Base-by-base conservation (phyloP, 2,888 invertebrate genomes). In the Lycophotia porphyrea region DNA sequence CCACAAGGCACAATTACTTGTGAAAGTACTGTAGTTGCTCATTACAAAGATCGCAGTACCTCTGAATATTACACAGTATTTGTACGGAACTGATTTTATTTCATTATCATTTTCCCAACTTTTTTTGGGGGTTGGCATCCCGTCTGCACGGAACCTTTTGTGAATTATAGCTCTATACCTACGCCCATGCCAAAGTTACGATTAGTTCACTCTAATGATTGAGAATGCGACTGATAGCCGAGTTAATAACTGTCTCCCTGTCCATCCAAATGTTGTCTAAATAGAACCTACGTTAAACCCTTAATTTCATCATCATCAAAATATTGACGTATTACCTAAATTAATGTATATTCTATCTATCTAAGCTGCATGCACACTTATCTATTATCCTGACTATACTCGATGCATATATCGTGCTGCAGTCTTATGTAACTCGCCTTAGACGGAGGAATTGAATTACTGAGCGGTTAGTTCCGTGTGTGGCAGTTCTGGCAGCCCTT, bases 391-490 rank as follows among this genome's bases (percentile, higher is more conserved):
- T n/a, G 0, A 61, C 27, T 0, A 4, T 84, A 76, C 82, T n/a
- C n/a, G 24, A 21, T 36, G 69, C 69, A 71, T 74, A 71, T 82
- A 84, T 76, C 71, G 81, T 80, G 70, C n/a, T 71, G 39, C 72
- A 27, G 52, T 64, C 65, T 81, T 84, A 78, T 47, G 73, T 63
- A 84, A 83, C 39, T 27, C 58, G 55, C 85, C 83, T 82, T 85
- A 83, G 67, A 64, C 39, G 67, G 67, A 11, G 76, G 69, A 85
- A 85, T 85, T 83, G 85, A 84, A 82, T 84, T 83, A 82, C 78
- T 21, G 71, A 73, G 82, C 70, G 82, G 73, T 71, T 71, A 82
- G 85, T 85, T 82, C 82, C 82, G 67, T 78, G 85, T 74, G 68
- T 34, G 34, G 52, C 27, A 58, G 82, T 66, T 81, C 71, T 81